Evolutionary conservation across 2,888 invertebrate species (phyloP), one percentile per base, ranked within the genome.

Genomic region (Drosophila aldrichi): DNA sequence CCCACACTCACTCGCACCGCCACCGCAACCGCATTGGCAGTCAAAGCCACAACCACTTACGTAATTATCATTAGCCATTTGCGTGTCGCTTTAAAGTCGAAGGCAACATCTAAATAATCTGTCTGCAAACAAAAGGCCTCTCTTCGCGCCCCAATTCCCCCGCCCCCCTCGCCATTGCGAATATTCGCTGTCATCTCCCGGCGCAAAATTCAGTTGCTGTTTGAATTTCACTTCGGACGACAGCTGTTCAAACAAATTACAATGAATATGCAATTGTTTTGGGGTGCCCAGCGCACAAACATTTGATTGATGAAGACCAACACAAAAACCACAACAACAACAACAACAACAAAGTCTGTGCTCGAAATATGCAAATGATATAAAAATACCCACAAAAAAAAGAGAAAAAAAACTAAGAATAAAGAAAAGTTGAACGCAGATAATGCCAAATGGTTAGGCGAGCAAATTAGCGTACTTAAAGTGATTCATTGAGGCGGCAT

Each of bases 221-320:
- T 68, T 80, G 69, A 52, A 79, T 72, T 79, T 62, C 40, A 61
- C 60, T 68, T 63, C 22, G 61, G 55, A 34, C 75, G 81, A 69
- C 89, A 89, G 84, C 88, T 84, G 84, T 77, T 84, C 85, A 84
- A 89, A 84, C 79, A 89, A 84, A 89, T 88, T 89, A 89, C 79
- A 84, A 88, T 85, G 82, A 85, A 89, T 88, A 79, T 70, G 82
- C 89, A 79, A 84, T 85, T 88, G 84, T 83, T 88, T 72, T 58
- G 63, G 54, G 54, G 34, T 44, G 46, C 51, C 36, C 55, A 20
- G 20, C 43, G 62, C 54, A 68, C 70, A 68, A 88, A 87, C 83
- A 84, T 89, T 89, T 84, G 83, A 84, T 84, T 84, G 83, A 84
- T 89, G 83, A 74, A 77, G 69, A 74, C 74, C 73, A 82, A 68